phyloP scores from a whole-genome alignment of 2,888 invertebrate genomes.

The Mamestra brassicae region DNA sequence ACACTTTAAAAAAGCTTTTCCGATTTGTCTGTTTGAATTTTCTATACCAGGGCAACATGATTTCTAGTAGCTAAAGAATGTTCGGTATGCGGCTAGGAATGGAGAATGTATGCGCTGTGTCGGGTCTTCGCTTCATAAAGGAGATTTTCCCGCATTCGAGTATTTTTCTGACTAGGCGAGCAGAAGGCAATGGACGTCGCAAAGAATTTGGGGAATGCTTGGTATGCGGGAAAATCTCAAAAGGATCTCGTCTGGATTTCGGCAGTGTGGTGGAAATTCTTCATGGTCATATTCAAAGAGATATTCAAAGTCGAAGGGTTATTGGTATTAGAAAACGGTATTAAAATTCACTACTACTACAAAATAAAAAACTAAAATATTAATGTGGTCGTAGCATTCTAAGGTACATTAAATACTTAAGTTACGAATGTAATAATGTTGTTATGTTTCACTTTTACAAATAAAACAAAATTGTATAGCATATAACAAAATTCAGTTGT shows the following conservation, averaged over 20 bases:
- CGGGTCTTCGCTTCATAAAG: conserved; percentile 79
- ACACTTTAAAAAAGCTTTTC: conserved; percentile 87
- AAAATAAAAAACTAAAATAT: not conserved
- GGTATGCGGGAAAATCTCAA: conserved; percentile 59
- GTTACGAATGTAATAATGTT: too few relatives aligned
- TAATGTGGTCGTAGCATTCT: too few relatives aligned
- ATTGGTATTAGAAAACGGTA: not conserved
- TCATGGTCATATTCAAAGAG: not conserved
- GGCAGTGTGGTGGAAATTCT: not conserved
- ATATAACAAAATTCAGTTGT: too few relatives aligned
- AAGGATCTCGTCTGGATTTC: conserved; percentile 19
- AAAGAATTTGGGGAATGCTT: conserved; percentile 74
- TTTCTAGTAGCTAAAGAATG: conserved; percentile 77
- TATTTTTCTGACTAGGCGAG: conserved; percentile 86
- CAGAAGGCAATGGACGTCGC: conserved; percentile 71
- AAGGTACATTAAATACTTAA: too few relatives aligned
- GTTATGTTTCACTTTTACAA: too few relatives aligned
- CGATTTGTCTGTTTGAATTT: conserved; percentile 89
- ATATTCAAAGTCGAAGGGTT: not conserved
- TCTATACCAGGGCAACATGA: conserved; percentile 82
- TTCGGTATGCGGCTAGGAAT: conserved; percentile 73
- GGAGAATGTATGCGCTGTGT: conserved; percentile 65
- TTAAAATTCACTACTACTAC: not conserved
- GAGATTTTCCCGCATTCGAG: conserved; percentile 90
- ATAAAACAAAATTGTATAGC: too few relatives aligned